These are phyloP conservation scores for Girardinus metallicus DNA, from an alignment of 2,797 vertebrate genomes.

Conservation along the genomic window DNA sequence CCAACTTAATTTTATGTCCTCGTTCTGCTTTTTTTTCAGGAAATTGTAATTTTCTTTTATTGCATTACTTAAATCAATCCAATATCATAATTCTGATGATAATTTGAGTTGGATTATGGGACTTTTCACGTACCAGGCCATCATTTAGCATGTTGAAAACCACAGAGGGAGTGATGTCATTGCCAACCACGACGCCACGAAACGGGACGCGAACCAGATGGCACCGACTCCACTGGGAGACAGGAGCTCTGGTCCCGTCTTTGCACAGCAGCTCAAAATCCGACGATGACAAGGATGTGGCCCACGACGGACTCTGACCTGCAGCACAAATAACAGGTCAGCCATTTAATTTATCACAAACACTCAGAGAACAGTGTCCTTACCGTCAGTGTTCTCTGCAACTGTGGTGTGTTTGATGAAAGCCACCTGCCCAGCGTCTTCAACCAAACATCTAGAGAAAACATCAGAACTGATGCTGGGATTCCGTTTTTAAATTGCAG, in stretches of 20 bases:
- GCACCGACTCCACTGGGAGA: conserved; percentile 84
- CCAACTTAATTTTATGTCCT: too few species aligned
- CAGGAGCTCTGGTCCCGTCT: conserved; percentile 79
- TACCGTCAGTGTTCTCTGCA: conserved; percentile 85
- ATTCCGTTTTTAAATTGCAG: not conserved
- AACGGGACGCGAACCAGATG: conserved; percentile 87
- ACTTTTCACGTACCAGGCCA: conserved; percentile 82
- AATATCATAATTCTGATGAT: too few species aligned
- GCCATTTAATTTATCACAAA: not conserved
- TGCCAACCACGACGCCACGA: conserved; percentile 84
- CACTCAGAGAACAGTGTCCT: conserved; percentile 5
- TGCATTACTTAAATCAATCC: too few species aligned
- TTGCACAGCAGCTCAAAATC: conserved; percentile 90
- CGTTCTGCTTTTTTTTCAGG: too few species aligned
- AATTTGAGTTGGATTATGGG: not conserved
- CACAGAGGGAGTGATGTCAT: conserved; percentile 69
- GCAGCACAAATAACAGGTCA: conserved; percentile 5
- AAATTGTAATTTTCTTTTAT: too few species aligned
- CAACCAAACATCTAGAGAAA: conserved; percentile 83
- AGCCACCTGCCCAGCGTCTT: conserved; percentile 85
- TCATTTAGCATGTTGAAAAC: conserved; percentile 85
- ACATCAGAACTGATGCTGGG: not conserved
- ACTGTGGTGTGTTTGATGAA: conserved; percentile 91
- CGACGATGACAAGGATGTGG: conserved; percentile 59
- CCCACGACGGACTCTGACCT: conserved; percentile 83